Base-by-base conservation (phyloP, 2,797 vertebrate species). In the Craterocephalus amniculus region DNA sequence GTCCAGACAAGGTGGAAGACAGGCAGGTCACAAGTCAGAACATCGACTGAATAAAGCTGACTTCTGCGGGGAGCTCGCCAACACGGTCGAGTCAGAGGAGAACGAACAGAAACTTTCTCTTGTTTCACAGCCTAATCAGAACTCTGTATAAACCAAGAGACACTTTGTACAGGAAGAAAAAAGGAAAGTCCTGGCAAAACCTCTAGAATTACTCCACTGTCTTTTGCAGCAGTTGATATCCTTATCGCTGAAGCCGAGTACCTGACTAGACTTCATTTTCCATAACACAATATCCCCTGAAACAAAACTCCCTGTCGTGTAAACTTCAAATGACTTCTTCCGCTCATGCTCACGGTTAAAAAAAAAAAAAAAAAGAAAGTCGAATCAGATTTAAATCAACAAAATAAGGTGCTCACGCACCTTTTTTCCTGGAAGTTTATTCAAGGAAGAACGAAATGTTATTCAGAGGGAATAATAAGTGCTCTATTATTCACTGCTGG, bases 91-190 rank as follows among this genome's bases (percentile, higher is more conserved):
- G 63, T 26, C 55, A 6, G 69, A 79, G 82, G 43, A 29, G 58
- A 61, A 83, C 6, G 83, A 78, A 81, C 31, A 80, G 72, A 76
- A 81, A 85, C 61, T 63, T 56, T 84, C 78, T 81, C 73, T 77
- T 62, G 59, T 91, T 90, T 90, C 88, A 87, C 63, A 68, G 76
- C 70, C 80, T 69, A 85, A 85, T 85, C 70, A 82, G 48, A 87
- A 66, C 34, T 36, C 71, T 76, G 68, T 59, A 74, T 63, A 76
- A 78, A 56, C 72, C 58, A 72, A 64, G 52, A 70, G 68, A 70
- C 63, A 62, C 35, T 49, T 49, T 71, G 13, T 36, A 26, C 18
- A 20, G 58, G 8, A 26, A 45, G 48, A 49, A 63, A 60, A 57
- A 62, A 57, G 61, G 64, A 72, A 51, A 69, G 80, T 72, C 38